phyloP scores from a whole-genome alignment of 1,140 invertebrate genomes.

The Phortica variegata region DNA sequence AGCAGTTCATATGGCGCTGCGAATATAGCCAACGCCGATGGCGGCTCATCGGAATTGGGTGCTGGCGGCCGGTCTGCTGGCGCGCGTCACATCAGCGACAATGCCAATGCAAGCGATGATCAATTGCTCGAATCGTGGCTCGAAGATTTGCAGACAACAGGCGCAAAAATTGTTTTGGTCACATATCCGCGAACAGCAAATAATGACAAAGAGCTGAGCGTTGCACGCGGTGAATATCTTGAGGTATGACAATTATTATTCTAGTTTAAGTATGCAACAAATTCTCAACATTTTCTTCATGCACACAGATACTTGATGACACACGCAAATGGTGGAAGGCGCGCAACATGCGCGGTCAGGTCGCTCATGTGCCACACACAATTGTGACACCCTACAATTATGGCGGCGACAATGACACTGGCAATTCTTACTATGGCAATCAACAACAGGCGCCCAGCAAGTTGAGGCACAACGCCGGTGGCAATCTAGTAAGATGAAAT shows the following conservation, averaged over 20 bases:
- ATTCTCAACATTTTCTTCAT: neutral
- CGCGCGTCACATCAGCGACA: constrained; percentile 11
- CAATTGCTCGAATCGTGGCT: constrained; percentile 64
- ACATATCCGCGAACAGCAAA: constrained; percentile 95
- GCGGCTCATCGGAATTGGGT: constrained; percentile 28
- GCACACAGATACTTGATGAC: constrained; percentile 85
- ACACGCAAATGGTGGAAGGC: constrained; percentile 99
- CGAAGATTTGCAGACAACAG: constrained; percentile 71
- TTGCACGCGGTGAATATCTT: constrained; percentile 91
- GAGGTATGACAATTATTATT: constrained; percentile 67
- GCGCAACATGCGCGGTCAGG: constrained; percentile 81
- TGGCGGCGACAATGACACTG: constrained; percentile 55
- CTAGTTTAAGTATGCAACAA: neutral
- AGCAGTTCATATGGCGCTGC: constrained; percentile 8
- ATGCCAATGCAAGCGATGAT: constrained; percentile 35
- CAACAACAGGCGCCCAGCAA: constrained; percentile 23
- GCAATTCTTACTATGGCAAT: constrained; percentile 67
- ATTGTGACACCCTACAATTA: constrained; percentile 77
- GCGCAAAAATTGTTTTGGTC: constrained; percentile 86
- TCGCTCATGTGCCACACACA: constrained; percentile 96
- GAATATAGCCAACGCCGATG: constrained; percentile 14
- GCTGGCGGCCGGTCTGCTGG: constrained; percentile 8
- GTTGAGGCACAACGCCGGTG: constrained; percentile 24
- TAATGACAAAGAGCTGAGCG: constrained; percentile 96
- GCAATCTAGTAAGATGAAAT: constrained; percentile 6